phyloP scores from a whole-genome alignment of 1,140 invertebrate genomes.

The Rhagoletis zephyria region DNA sequence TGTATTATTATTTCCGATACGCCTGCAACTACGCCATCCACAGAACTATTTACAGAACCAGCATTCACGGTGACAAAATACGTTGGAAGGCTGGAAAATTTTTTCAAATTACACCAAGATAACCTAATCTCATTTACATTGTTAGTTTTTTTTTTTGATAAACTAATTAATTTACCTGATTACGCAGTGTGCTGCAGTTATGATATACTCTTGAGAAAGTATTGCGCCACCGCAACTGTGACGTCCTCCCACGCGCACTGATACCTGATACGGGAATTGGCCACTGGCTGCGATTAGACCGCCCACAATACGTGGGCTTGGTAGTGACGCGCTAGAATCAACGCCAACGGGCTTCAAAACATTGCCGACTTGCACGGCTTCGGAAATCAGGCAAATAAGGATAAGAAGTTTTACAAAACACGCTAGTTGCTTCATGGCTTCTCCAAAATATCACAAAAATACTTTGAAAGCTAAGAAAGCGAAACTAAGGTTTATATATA shows the following conservation, averaged over 20 bases:
- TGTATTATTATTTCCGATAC: constrained; percentile 65
- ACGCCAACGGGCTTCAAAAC: too few relatives aligned
- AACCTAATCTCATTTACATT: too few relatives aligned
- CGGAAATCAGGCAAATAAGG: not conserved
- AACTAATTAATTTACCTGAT: constrained; percentile 62
- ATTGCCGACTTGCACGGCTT: not conserved
- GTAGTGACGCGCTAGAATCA: not conserved
- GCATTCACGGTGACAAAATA: constrained; percentile 62
- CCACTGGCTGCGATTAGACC: constrained; percentile 65
- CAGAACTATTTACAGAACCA: constrained; percentile 64
- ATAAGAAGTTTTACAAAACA: not conserved
- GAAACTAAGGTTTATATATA: not conserved
- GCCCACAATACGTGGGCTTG: constrained; percentile 61
- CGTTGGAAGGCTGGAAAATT: constrained; percentile 62
- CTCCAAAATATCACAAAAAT: not conserved
- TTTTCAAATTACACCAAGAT: too few relatives aligned
- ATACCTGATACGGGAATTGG: constrained; percentile 67
- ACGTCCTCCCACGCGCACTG: constrained; percentile 64
- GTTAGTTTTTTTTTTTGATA: constrained; percentile 56
- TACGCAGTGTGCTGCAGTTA: constrained; percentile 66
- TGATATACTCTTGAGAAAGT: constrained; percentile 61
- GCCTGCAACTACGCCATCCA: constrained; percentile 60
- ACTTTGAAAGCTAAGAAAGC: not conserved
- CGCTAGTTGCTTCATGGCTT: not conserved
- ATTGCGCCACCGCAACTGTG: constrained; percentile 67